Conservation (phyloP, 2,888 invertebrate species). For the Sphaerophoria rueppellii region DNA sequence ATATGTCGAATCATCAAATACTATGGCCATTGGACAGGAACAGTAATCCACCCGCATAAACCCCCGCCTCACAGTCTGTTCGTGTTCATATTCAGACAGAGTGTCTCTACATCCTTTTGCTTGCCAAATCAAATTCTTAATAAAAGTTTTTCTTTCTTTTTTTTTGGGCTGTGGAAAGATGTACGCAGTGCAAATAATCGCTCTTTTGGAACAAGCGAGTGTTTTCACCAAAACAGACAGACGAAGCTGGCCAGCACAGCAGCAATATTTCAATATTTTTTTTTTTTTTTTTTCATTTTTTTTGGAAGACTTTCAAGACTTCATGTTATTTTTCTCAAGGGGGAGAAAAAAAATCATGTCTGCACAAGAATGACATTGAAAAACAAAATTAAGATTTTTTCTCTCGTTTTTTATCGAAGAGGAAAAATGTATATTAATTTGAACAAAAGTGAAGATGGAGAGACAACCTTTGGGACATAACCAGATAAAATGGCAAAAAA, state of each 20-base stretch:
- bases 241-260: background rate
- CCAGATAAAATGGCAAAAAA: too few species aligned
- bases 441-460: slow-evolving; percentile 11
- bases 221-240: background rate
- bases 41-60: background rate
- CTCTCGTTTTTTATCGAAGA: slow-evolving; percentile 24
- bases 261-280: background rate
- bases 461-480: background rate
- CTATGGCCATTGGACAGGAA: too few species aligned
- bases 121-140: slow-evolving; percentile 55
- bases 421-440: background rate
- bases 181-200: slow-evolving; percentile 71
- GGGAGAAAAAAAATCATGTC: slow-evolving; percentile 12
- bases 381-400: slow-evolving; percentile 58
- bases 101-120: slow-evolving; percentile 23
- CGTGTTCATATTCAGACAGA: background rate
- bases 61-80: background rate
- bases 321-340: slow-evolving; percentile 5
- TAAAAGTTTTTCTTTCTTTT: slow-evolving; percentile 35
- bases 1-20: slow-evolving; percentile 35
- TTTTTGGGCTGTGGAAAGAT: slow-evolving; percentile 26
- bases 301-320: background rate
- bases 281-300: too few species aligned
- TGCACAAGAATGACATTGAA: slow-evolving; percentile 54
- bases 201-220: slow-evolving; percentile 25